A percentile compares a stretch with the other conserved stretches of the same genome.
These are phyloP conservation scores for Proteles cristata DNA, from an alignment of 2,113 vertebrate species.

Conservation along the genomic window DNA sequence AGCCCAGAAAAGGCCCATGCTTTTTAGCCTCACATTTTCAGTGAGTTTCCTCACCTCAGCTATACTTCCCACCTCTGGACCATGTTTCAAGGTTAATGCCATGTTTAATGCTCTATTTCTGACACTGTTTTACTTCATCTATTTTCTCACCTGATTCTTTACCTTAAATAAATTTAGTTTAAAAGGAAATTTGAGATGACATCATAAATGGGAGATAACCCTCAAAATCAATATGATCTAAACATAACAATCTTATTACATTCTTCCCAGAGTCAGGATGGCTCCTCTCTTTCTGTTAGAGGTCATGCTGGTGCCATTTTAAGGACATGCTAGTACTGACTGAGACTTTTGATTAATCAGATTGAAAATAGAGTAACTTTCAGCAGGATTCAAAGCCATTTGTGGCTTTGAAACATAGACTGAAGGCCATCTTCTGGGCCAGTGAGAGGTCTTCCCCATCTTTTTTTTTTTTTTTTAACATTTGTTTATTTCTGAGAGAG, in stretches of 20 bases:
- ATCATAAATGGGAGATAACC: neutral
- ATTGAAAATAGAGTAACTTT: neutral
- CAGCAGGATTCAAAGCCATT: neutral
- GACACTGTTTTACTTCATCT: neutral
- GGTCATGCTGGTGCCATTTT: neutral
- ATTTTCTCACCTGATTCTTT: neutral
- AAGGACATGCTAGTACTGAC: neutral
- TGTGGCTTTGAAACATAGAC: neutral
- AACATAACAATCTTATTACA: neutral
- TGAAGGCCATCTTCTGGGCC: neutral
- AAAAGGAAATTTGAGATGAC: neutral
- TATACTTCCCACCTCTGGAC: neutral
- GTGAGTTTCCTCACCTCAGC: too few relatives aligned
- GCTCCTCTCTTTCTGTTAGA: neutral
- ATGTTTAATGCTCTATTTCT: neutral
- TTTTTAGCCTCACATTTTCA: neutral
- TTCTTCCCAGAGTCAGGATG: neutral
- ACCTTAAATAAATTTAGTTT: neutral
- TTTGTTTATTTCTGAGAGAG: too few relatives aligned
- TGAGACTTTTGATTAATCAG: neutral
- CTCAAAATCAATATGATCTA: neutral
- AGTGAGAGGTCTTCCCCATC: rapidly evolving
- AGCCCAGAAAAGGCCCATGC: neutral
- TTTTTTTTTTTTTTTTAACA: neutral
- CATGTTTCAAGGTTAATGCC: neutral